These are phyloP conservation scores for Mesorhabditis spiculigera DNA, from an alignment of 2,888 invertebrate species.

Conservation along the genomic window DNA sequence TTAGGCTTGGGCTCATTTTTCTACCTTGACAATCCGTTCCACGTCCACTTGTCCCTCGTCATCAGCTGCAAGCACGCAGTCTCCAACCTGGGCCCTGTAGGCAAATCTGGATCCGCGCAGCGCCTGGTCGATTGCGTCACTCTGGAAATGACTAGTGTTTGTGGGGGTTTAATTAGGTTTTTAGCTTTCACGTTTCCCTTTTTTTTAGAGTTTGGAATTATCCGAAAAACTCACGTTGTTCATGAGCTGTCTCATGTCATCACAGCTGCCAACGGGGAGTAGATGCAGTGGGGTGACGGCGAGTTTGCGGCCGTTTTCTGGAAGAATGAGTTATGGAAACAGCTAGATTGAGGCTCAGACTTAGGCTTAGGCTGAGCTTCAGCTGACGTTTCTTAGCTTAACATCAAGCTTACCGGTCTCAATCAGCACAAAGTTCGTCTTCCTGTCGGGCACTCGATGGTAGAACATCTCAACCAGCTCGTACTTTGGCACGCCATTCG, in stretches of 20 bases:
- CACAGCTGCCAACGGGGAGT: neutral
- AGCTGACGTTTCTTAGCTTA: too few species aligned
- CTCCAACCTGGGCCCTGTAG: slow-evolving; percentile 31
- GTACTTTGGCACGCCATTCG: slow-evolving; percentile 43
- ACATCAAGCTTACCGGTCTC: slow-evolving; percentile 28
- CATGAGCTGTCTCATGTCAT: neutral
- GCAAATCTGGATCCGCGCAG: slow-evolving; percentile 32
- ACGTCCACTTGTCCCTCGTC: slow-evolving; percentile 25
- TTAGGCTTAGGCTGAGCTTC: too few species aligned
- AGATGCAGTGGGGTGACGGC: neutral
- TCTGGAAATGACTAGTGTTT: neutral
- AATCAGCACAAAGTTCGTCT: slow-evolving; percentile 41
- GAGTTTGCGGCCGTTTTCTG: neutral
- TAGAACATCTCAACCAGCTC: slow-evolving; percentile 57
- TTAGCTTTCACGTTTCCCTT: neutral
- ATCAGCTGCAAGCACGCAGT: slow-evolving; percentile 48
- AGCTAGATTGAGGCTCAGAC: too few species aligned
- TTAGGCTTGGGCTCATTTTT: neutral
- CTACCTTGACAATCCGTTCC: slow-evolving; percentile 45
- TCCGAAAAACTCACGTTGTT: neutral
- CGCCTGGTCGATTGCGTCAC: slow-evolving; percentile 25
- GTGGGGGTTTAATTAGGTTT: too few species aligned
- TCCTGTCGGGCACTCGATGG: slow-evolving; percentile 47
- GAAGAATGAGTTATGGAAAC: neutral
- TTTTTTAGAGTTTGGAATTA: neutral